Base-by-base conservation (phyloP, 2,888 invertebrate species). In the Eremobia ochroleuca region DNA sequence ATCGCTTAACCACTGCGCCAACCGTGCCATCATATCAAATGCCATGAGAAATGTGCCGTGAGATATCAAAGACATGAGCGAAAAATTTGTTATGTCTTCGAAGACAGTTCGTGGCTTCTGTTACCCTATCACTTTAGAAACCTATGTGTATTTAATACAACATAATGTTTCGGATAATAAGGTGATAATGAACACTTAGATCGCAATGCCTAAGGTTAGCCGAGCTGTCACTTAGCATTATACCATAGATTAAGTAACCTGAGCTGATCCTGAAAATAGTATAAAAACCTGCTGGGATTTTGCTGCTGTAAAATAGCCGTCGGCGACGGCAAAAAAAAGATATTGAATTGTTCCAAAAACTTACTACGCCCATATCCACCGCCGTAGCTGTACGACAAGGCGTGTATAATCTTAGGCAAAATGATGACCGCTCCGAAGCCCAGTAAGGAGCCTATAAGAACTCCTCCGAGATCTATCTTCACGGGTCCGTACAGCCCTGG, bases 391-490 rank as follows among this genome's bases (percentile, higher is more conserved):
- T 98, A 97, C 0, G 98, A 97, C 77, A 98, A 97, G 0, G 98
- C 97, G 80, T 98, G 97, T 4, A 98, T 97, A 61, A 98, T 93
- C 94, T 98, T 98, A 0, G 98, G 98, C 68, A 98, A 97, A 4
- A 98, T 97, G 31, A 98, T 96, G 77, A 98, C 97, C 1, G 98
- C 98, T 25, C 98, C 98, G 70, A 98, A 97, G 0, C 98, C 98
- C 66, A 98, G 97, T 3, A 98, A 97, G 4, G 98, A 98, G 0
- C 98, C 98, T 40, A 98, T 95, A 13, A 98, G 97, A 15, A 98
- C 97, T 0, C 98, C 98, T 11, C 98, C 98, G 0, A 98, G 96
- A 90, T 98, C 98, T 72, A 98, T 97, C 95, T 98, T 98, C 79
- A 98, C 96, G 0, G 98, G 98, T 3, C 97, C 97, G 87, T 98